Evolutionary conservation across 2,797 vertebrate genomes (phyloP).

Genomic region (Ctenosaura bakeri): DNA sequence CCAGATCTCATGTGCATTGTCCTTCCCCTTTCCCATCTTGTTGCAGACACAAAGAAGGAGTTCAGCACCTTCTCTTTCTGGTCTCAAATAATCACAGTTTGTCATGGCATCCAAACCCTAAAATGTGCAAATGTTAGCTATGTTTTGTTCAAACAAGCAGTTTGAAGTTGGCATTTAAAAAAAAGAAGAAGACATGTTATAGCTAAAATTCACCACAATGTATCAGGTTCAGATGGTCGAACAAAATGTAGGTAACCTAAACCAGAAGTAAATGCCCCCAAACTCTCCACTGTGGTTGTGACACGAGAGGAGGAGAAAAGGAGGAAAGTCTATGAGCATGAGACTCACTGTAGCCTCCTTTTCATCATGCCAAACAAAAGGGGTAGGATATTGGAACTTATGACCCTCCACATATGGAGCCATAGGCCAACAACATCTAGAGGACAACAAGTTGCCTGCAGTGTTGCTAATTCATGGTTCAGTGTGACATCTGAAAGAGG

Average conservation of each 20-base stretch:
- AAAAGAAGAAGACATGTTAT: neutral
- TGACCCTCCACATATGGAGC: neutral
- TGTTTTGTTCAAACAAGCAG: neutral
- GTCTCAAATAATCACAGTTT: neutral
- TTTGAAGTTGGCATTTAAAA: neutral
- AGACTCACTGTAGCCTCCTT: neutral
- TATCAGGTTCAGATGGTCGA: neutral
- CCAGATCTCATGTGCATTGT: neutral
- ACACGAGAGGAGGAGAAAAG: neutral
- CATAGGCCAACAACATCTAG: neutral
- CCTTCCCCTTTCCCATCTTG: neutral
- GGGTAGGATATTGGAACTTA: no score
- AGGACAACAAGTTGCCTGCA: no score
- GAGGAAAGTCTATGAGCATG: neutral
- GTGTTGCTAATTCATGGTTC: neutral
- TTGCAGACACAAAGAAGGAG: neutral
- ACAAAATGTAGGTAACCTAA: neutral
- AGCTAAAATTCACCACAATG: neutral
- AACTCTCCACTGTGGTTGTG: neutral
- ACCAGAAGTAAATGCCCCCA: neutral
- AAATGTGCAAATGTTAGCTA: neutral
- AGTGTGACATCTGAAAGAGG: neutral
- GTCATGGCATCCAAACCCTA: neutral
- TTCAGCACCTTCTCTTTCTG: neutral
- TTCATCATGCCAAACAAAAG: neutral